These are phyloP conservation scores for Odontesthes bonariensis DNA, from an alignment of 2,113 vertebrate species.

Conservation along the genomic window DNA sequence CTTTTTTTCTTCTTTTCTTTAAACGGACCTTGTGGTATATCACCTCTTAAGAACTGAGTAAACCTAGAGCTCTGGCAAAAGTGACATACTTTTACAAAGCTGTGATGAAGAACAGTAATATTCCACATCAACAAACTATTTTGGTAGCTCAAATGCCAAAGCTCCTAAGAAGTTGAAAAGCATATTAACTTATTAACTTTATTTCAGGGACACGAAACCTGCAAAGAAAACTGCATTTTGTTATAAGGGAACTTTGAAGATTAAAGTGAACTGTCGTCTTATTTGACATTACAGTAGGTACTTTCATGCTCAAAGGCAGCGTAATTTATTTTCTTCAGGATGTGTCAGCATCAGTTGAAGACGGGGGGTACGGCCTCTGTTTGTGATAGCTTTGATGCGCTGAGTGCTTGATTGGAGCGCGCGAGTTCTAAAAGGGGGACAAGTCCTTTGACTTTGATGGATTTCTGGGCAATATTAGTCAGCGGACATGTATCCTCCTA, in stretches of 20 bases:
- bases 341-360: conserved; percentile 46
- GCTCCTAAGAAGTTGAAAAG: conserved; percentile 50
- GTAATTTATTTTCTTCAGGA: conserved; percentile 66
- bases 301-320: conserved; percentile 63
- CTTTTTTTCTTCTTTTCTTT: neutral
- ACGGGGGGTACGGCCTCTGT: conserved; percentile 54
- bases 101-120: neutral
- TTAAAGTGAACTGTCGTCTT: conserved; percentile 62
- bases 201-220: conserved; percentile 61
- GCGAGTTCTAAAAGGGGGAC: conserved; percentile 61
- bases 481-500: conserved; percentile 76
- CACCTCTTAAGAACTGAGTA: neutral
- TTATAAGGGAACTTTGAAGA: conserved; percentile 61
- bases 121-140: conserved; percentile 1
- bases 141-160: conserved; percentile 30
- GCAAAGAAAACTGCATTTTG: conserved; percentile 55
- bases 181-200: conserved; percentile 54
- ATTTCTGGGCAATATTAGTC: conserved; percentile 79
- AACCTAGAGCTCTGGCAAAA: neutral
- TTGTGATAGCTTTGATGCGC: conserved; percentile 61
- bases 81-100: neutral
- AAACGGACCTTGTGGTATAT: neutral
- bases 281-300: conserved; percentile 60
- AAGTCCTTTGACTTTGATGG: conserved; percentile 81
- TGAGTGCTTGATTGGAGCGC: conserved; percentile 68